Evolutionary conservation across 2,113 vertebrate genomes (phyloP), one percentile per base, ranked within the genome.

Genomic region (Narcine bancroftii): DNA sequence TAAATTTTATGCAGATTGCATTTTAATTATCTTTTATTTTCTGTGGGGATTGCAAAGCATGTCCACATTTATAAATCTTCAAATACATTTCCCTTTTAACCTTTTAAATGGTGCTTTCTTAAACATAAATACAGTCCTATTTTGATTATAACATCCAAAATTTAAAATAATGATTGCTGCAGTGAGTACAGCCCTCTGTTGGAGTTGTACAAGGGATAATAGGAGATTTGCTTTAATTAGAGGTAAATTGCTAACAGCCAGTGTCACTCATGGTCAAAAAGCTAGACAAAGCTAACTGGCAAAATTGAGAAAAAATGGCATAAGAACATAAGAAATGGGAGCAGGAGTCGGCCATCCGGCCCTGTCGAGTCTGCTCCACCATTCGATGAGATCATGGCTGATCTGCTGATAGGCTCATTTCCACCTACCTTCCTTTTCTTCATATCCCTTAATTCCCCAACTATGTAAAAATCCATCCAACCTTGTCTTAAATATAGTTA

Each of bases 1-100:
- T 87, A 33, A 87, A 36, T 63, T 87, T 87, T 87, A 87, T 87
- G 53, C n/a, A 87, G 21, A 36, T n/a, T 13, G n/a, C 33, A n/a
- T 60, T n/a, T 15, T 79, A 79, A 79, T 60, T 56, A 63, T 87
- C 53, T 17, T 60, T 39, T n/a, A n/a, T 63, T 56, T 5, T 60
- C 36, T 21, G 47, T 50, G n/a, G 29, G 79, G 50, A 29, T 56
- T 56, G 29, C 17, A 33, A 13, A 87, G 33, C 36, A 33, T 87
- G 53, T 60, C 81, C 53, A 24, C 15, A 87, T 21, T 85, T 21
- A 60, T 60, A n/a, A 87, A 19, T 60, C 17, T 63, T 87, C 81
- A 60, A 87, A 87, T 33, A 63, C 53, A 60, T 39, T 60, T 7
- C 33, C 7, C 33, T n/a, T 36, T 33, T 21, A 87, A 87, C 53